These are phyloP conservation scores for Neuroscelio doddi DNA, from an alignment of 2,888 invertebrate species.

Conservation along the genomic window DNA sequence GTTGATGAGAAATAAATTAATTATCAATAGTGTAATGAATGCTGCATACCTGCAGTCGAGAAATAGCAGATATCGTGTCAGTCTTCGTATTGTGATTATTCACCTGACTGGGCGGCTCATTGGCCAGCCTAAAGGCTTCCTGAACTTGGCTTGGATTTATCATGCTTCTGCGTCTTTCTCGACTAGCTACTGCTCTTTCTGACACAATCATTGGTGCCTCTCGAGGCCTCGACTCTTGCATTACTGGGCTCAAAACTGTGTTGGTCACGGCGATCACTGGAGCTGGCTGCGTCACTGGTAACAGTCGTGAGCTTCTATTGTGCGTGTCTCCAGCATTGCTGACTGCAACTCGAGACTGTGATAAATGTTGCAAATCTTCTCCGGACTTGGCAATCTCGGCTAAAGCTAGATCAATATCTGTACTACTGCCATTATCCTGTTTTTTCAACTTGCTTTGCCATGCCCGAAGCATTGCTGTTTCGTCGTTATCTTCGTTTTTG, in stretches of 20 bases:
- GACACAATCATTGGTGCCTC: slow-evolving; percentile 61
- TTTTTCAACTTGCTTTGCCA: slow-evolving; percentile 82
- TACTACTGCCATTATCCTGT: slow-evolving; percentile 54
- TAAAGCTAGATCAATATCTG: slow-evolving; percentile 67
- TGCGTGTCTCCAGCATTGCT: slow-evolving; percentile 20
- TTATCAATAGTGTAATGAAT: no score
- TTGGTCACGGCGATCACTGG: slow-evolving; percentile 69
- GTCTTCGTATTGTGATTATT: slow-evolving; percentile 27
- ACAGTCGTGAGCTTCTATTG: slow-evolving; percentile 50
- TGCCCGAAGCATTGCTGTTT: slow-evolving; percentile 73
- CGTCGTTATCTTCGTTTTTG: slow-evolving; percentile 71
- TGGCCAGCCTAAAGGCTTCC: slow-evolving; percentile 61
- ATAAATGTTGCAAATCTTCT: slow-evolving; percentile 70
- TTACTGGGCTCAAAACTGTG: slow-evolving; percentile 69
- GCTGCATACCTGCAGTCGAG: slow-evolving; percentile 17
- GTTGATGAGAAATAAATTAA: no score
- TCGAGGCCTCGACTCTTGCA: slow-evolving; percentile 68
- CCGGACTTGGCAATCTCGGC: slow-evolving; percentile 69
- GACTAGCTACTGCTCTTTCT: slow-evolving; percentile 68
- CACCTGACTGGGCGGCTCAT: slow-evolving; percentile 62
- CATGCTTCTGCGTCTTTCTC: slow-evolving; percentile 70
- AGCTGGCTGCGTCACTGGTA: slow-evolving; percentile 61
- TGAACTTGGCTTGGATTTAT: slow-evolving; percentile 71
- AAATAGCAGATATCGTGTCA: slow-evolving; percentile 4
- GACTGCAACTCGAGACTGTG: slow-evolving; percentile 72